These are phyloP conservation scores for Crepidodera aurea DNA, from an alignment of 2,888 invertebrate species.

Conservation along the genomic window DNA sequence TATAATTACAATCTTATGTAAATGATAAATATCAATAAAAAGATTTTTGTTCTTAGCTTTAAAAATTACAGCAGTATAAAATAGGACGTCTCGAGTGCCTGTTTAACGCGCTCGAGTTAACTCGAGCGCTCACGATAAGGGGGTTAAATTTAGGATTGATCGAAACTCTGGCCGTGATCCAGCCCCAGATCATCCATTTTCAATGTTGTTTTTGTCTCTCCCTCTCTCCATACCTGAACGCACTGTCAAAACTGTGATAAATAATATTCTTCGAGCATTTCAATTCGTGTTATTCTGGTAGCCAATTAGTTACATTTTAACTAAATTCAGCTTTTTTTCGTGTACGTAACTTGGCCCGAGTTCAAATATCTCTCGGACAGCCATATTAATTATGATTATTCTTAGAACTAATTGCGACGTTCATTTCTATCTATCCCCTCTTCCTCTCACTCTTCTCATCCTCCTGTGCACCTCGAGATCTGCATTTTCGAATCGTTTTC, in stretches of 20 bases:
- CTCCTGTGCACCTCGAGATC: background rate
- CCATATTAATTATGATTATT: conserved; percentile 30
- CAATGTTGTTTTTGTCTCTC: background rate
- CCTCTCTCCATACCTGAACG: background rate
- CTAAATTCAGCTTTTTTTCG: conserved; percentile 28
- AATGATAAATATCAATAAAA: no score
- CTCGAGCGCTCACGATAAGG: no score
- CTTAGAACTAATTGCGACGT: conserved; percentile 30
- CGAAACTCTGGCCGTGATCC: background rate
- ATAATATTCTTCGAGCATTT: conserved; percentile 12
- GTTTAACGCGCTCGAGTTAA: no score
- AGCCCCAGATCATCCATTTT: background rate
- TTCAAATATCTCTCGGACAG: conserved; percentile 30
- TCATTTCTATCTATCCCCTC: conserved; percentile 5
- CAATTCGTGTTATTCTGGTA: conserved; percentile 17
- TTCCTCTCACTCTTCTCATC: background rate
- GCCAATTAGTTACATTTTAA: conserved; percentile 30
- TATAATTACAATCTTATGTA: no score
- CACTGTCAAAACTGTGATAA: conserved; percentile 7
- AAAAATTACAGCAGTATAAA: no score
- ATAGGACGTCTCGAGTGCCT: no score
- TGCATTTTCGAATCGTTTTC: background rate
- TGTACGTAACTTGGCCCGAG: conserved; percentile 23
- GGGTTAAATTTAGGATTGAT: no score
- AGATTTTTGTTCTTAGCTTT: no score